Evolutionary conservation across 2,113 vertebrate species (phyloP).

Genomic region (Oenanthe oenanthe): DNA sequence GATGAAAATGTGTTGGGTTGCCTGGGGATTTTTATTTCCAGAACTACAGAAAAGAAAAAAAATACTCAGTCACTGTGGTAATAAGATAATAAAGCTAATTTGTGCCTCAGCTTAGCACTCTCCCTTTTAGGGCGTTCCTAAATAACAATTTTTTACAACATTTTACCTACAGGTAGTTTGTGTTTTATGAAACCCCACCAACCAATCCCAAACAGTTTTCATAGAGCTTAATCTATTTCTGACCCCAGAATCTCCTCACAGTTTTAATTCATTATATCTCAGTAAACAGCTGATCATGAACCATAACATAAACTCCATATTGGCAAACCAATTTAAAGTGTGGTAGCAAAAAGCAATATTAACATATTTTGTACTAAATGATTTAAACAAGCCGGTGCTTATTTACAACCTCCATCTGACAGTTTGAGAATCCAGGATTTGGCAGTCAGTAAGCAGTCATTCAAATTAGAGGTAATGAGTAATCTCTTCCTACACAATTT

Average conservation of each 20-base stretch:
- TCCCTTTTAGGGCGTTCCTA: background rate
- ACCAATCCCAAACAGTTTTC: background rate
- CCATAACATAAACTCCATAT: background rate
- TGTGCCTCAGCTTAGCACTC: background rate
- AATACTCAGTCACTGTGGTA: background rate
- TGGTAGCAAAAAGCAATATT: background rate
- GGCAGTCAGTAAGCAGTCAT: background rate
- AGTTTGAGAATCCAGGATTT: background rate
- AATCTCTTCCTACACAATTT: background rate
- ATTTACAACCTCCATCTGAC: background rate
- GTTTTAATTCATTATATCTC: background rate
- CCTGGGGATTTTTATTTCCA: background rate
- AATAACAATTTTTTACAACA: background rate
- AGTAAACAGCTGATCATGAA: background rate
- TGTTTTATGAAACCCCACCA: background rate
- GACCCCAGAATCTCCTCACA: background rate
- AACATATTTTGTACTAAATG: background rate
- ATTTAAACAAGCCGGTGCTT: background rate
- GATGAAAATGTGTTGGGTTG: background rate
- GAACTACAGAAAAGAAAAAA: background rate
- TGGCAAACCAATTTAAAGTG: background rate
- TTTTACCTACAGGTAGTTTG: background rate
- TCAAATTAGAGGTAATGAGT: background rate
- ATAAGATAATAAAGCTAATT: background rate
- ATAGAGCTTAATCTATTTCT: background rate